Evolutionary conservation across 2,113 vertebrate species (phyloP).

Genomic region (Aepyceros melampus): DNA sequence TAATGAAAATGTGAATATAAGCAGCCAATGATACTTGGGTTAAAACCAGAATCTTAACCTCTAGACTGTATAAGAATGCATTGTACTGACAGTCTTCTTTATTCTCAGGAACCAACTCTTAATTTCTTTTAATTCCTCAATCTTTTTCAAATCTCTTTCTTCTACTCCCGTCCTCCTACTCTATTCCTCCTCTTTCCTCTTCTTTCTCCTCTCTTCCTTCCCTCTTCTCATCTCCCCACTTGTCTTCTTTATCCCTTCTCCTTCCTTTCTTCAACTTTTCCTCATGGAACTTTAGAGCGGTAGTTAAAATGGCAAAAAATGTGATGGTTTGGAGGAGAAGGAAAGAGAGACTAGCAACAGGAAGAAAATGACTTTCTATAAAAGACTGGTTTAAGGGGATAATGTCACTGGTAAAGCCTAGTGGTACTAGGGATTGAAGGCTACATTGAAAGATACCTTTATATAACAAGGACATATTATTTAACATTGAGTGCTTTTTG

Average conservation of each 20-base stretch:
- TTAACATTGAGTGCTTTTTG: not conserved
- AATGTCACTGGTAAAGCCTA: not conserved
- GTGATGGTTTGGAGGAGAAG: not conserved
- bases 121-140: not conserved
- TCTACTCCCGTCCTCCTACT: not conserved
- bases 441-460: not conserved
- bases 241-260: not conserved
- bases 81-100: not conserved
- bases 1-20: slow-evolving; percentile 25
- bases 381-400: not conserved
- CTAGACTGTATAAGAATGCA: not conserved
- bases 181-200: not conserved
- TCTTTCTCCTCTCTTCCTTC: not conserved
- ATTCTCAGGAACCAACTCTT: not conserved
- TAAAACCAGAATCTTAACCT: not conserved
- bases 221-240: not conserved
- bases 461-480: not conserved
- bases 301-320: not conserved
- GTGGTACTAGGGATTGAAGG: not conserved
- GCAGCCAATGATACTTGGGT: not conserved
- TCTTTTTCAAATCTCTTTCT: not conserved
- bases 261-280: not conserved
- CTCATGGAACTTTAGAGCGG: not conserved
- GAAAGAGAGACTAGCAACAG: not conserved
- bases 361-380: not conserved